Evolutionary conservation across 1,140 invertebrate species (phyloP).

Genomic region (Dysdera silvatica): DNA sequence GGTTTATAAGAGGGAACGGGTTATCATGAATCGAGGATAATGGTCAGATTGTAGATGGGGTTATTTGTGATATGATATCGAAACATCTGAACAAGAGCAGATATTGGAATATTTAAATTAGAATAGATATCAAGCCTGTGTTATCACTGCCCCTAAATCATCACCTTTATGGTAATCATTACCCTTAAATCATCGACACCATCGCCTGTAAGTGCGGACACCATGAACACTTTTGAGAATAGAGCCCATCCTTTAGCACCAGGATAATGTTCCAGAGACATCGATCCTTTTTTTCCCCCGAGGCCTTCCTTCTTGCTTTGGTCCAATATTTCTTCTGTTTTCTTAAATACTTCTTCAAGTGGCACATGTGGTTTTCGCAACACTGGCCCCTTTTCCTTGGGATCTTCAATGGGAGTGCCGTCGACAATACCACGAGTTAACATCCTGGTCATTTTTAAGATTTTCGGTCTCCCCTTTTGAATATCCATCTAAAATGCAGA

Average conservation of each 20-base stretch:
- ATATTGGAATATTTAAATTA: too few relatives aligned
- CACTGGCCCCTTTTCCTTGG: background rate
- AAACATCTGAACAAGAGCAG: too few relatives aligned
- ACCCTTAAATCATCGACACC: conserved; percentile 60
- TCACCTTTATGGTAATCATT: too few relatives aligned
- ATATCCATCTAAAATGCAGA: too few relatives aligned
- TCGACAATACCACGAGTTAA: background rate
- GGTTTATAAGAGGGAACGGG: too few relatives aligned
- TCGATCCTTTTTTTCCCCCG: conserved; percentile 33
- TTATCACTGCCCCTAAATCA: too few relatives aligned
- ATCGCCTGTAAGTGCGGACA: conserved; percentile 69
- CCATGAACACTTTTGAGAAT: conserved; percentile 77
- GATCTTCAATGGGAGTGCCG: background rate
- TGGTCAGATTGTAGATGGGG: too few relatives aligned
- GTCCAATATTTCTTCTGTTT: background rate
- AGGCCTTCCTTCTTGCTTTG: background rate
- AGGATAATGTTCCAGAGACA: too few relatives aligned
- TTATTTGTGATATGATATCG: too few relatives aligned
- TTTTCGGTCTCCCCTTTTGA: too few relatives aligned
- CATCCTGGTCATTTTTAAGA: conserved; percentile 6
- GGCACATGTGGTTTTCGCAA: background rate
- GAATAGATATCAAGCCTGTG: too few relatives aligned
- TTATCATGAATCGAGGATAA: too few relatives aligned
- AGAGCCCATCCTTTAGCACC: conserved; percentile 61
- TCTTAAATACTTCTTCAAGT: background rate